Evolutionary conservation across 1,140 invertebrate genomes (phyloP), one percentile per base, ranked within the genome.

Genomic region (Saccostrea echinata): DNA sequence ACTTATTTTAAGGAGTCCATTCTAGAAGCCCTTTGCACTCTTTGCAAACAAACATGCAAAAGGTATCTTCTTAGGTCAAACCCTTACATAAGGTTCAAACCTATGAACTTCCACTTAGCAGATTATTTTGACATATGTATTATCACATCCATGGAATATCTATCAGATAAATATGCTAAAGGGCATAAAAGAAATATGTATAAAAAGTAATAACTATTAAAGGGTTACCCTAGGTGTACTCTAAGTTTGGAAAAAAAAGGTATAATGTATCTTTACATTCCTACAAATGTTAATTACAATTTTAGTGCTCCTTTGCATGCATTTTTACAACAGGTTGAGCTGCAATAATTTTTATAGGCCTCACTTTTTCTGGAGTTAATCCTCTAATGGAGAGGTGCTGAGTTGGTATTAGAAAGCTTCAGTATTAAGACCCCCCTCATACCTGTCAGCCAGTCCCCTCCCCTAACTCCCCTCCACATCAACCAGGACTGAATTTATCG

Each of bases 401-500:
- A 71, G 68, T 71, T 30, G 27, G 27, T 30, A 71, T 71, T 12
- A 71, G 68, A 71, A 71, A 71, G 68, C 27, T 13, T 71, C 68
- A 71, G 24, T 30, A 71, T 71, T 71, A 71, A 27, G 68, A 27
- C 68, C 68, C 68, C 68, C 68, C 68, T 71, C 68, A 71, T 33
- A 27, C 68, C 16, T 71, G 68, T 71, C 68, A 71, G 11, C 13
- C 30, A 1, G 68, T 71, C 68, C 68, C 68, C 68, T 71, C 68
- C 68, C 68, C 68, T 71, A 30, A 71, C 68, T 71, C 68, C 68
- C 68, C 68, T 71, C 68, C 68, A 13, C 68, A 71, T 71, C 68
- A 71, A 71, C 68, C 68, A 8, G 3, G 13, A 33, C 30, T 16
- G 68, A 30, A 71, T 71, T 71, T 71, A 71, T 71, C 68, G 68